Conservation (phyloP, 2,888 invertebrate genomes). For the Flabesymbios commensalis region DNA sequence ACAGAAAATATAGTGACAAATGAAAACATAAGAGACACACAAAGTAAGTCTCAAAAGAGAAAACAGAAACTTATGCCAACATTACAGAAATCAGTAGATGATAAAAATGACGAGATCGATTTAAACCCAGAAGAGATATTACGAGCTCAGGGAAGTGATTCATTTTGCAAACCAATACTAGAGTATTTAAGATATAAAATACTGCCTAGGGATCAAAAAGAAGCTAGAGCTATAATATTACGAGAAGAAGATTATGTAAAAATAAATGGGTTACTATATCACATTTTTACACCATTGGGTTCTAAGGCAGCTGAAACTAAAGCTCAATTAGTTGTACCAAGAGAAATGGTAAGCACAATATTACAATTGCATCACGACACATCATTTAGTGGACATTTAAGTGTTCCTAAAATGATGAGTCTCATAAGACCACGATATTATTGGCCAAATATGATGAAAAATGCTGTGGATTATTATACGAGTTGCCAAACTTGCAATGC, state of each 20-base stretch:
- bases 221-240: neutral
- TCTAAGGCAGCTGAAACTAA: neutral
- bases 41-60: no score
- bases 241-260: neutral
- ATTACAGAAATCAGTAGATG: no score
- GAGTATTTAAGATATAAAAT: neutral
- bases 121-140: no score
- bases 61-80: no score
- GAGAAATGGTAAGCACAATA: neutral
- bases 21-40: no score
- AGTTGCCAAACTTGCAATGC: neutral
- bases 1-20: no score
- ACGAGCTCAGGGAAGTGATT: no score
- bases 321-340: neutral
- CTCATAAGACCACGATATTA: neutral
- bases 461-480: neutral
- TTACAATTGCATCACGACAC: neutral
- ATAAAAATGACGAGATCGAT: no score
- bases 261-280: neutral
- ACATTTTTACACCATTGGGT: neutral
- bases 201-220: neutral
- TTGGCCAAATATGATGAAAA: neutral
- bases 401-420: neutral
- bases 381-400: neutral
- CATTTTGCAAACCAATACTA: no score